Evolutionary conservation across 1,140 invertebrate species (phyloP), one percentile per base, ranked within the genome.

Genomic region (Parasteatoda tepidariorum): DNA sequence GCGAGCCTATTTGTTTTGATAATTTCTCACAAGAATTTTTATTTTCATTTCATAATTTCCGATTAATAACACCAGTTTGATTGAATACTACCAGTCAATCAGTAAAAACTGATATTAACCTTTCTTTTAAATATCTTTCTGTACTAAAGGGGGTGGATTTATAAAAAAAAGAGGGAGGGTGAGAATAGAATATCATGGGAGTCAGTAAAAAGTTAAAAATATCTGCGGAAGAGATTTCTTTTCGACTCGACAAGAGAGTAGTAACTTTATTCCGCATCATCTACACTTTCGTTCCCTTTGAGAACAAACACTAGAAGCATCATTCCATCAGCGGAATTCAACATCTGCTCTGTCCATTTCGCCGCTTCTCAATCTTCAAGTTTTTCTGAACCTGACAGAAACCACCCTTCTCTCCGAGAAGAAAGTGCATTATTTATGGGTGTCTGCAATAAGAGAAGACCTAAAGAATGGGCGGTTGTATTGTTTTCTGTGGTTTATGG

Each of bases 331-430:
- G 34, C 74, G 59, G 61, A 30, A 33, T 7, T 24, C 7, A 66
- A 78, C 74, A 78, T 78, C 74, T 78, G 74, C 62, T 75, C 62
- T 61, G 61, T 66, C 74, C 74, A 64, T 78, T 66, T 78, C 74
- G 38, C 61, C 55, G 30, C 38, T 31, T 28, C 33, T 55, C 48
- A 7, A 55, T 57, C 41, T 31, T 30, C 68, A n/a, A n/a, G 28
- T 30, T 6, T 26, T 24, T 26, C 48, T 74, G 71, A 74, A 9
- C 24, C 30, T 74, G 71, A 74, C 71, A 34, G 9, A 30, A 61
- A 59, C 31, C 71, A 61, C 71, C 31, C 38, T 61, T 48, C 13
- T 71, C 3, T 6, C 31, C 15, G 73, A 2, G 24, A 2, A 73
- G 22, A 55, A 55, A 33, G 5, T 33, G 5, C 31, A 62, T 48